These are phyloP conservation scores for Taenaris catops DNA, from an alignment of 2,888 invertebrate genomes.

Conservation along the genomic window DNA sequence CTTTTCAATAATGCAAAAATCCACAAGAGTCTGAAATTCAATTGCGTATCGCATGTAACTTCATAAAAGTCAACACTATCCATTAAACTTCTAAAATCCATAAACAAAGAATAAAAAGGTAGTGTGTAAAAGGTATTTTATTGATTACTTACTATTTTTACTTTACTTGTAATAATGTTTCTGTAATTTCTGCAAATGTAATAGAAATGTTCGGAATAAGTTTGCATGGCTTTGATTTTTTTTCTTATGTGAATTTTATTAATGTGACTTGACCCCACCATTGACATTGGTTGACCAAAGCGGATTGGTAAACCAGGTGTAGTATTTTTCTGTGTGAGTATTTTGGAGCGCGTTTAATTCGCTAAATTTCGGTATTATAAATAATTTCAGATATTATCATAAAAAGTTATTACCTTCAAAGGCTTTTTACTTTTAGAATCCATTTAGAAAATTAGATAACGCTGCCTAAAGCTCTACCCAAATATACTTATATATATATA, in stretches of 20 bases:
- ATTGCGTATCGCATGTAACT: no score
- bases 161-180: no score
- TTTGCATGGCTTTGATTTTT: constrained; percentile 16
- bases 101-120: no score
- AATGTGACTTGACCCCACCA: constrained; percentile 16
- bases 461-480: constrained; percentile 7
- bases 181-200: no score
- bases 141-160: no score
- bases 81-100: no score
- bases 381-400: constrained; percentile 6
- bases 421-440: constrained; percentile 1
- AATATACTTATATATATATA: constrained; percentile 3
- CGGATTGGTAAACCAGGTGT: constrained; percentile 18
- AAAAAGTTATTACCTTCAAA: neutral
- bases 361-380: constrained; percentile 9
- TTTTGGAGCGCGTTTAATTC: constrained; percentile 15
- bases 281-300: constrained; percentile 14
- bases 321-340: constrained; percentile 24
- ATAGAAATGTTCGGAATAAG: no score
- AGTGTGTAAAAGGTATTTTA: no score
- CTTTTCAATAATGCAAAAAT: no score
- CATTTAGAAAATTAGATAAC: constrained; percentile 7
- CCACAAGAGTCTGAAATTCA: no score
- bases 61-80: no score
- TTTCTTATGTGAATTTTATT: constrained; percentile 8